A percentile compares a stretch with the other conserved stretches of the same genome.
Conservation (phyloP, 1,140 invertebrate species). For the Ceratitis capitata region DNA sequence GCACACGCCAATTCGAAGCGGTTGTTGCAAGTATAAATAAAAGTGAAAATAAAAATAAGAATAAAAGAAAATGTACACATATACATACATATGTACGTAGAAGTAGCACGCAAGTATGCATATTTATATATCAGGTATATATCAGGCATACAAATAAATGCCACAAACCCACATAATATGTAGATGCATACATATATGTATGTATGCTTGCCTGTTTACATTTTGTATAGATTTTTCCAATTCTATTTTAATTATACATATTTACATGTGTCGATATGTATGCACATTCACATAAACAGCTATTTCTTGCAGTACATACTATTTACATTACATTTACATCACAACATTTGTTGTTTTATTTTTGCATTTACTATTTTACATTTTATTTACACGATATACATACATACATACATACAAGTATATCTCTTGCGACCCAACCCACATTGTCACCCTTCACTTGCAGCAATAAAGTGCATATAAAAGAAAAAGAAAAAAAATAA, state of each 20-base stretch:
- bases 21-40: not conserved
- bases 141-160: not conserved
- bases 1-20: conserved; percentile 7
- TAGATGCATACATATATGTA: not conserved
- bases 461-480: not conserved
- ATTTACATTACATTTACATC: not conserved
- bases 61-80: not conserved
- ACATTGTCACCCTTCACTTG: not conserved
- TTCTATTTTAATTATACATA: not conserved
- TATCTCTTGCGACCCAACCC: not conserved
- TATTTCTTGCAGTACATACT: no score
- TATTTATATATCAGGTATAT: not conserved
- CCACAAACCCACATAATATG: no score
- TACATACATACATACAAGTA: not conserved
- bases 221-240: not conserved
- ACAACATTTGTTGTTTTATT: not conserved
- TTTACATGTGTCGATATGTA: no score
- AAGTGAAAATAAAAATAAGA: not conserved
- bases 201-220: not conserved
- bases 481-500: not conserved
- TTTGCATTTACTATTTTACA: not conserved
- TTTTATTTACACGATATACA: no score
- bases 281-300: no score
- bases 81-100: not conserved
- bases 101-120: not conserved